phyloP scores from a whole-genome alignment of 2,797 vertebrate species.

The Diceros bicornis region DNA sequence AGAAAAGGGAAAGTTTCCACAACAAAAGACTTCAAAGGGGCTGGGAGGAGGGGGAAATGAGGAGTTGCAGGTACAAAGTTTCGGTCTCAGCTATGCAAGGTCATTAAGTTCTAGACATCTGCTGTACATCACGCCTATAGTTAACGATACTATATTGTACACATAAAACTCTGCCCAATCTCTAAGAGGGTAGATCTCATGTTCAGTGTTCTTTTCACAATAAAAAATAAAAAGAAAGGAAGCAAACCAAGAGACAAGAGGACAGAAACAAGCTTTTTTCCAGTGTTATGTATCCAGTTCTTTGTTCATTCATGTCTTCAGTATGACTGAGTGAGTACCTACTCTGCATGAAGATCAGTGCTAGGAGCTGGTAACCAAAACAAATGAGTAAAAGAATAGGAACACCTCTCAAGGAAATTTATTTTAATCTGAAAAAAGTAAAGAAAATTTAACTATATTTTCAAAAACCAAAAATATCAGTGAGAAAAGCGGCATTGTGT shows the following conservation, averaged over 20 bases:
- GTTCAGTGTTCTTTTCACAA: background rate
- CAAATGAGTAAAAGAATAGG: background rate
- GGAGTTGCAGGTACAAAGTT: background rate
- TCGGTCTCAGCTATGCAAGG: background rate
- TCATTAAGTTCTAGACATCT: background rate
- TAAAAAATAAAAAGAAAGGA: background rate
- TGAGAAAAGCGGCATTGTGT: background rate
- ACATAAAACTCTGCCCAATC: background rate
- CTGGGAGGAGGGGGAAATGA: background rate
- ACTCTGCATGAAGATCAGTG: background rate
- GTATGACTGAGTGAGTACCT: background rate
- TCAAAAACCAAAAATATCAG: conserved; percentile 6
- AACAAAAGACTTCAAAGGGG: background rate
- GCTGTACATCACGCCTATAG: background rate
- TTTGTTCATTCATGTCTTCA: background rate
- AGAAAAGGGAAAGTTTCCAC: background rate
- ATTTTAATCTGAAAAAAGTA: background rate
- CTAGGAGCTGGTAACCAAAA: background rate
- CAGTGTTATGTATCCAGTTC: background rate
- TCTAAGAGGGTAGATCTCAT: background rate
- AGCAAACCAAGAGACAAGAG: background rate
- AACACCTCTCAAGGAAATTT: background rate
- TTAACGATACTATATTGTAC: background rate
- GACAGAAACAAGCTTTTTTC: background rate
- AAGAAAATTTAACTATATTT: background rate